Evolutionary conservation across 2,888 invertebrate genomes (phyloP).

Genomic region (Sarcophaga rosellei): DNA sequence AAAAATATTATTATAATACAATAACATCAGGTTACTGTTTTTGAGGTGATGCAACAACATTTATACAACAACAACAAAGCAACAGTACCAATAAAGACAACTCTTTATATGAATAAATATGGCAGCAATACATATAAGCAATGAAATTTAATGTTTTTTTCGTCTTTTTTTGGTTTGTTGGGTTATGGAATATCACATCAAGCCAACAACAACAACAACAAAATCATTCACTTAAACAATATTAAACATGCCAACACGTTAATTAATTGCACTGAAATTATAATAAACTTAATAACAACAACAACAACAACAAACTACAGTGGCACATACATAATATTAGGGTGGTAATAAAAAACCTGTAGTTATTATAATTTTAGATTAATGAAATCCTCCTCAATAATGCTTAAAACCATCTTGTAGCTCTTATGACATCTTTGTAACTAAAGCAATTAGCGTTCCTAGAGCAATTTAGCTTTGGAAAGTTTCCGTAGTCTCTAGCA

Average conservation of each 20-base stretch:
- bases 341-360: too few species aligned
- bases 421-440: too few species aligned
- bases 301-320: neutral
- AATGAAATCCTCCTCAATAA: too few species aligned
- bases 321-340: too few species aligned
- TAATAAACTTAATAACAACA: conserved; percentile 60
- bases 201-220: conserved; percentile 15
- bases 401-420: too few species aligned
- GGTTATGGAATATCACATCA: conserved; percentile 30
- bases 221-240: conserved; percentile 64
- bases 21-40: conserved; percentile 21
- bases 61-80: neutral
- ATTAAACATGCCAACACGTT: conserved; percentile 68
- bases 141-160: conserved; percentile 54
- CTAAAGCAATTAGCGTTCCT: too few species aligned
- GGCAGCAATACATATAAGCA: neutral
- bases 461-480: too few species aligned
- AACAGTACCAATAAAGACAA: neutral
- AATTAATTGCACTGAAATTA: conserved; percentile 68
- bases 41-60: conserved; percentile 11
- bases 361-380: too few species aligned
- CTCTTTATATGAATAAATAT: neutral
- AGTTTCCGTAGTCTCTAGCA: too few species aligned
- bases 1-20: conserved; percentile 50
- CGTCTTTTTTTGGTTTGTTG: neutral